These are phyloP conservation scores for Ataeniobius toweri DNA, from an alignment of 2,797 vertebrate species.

Conservation along the genomic window DNA sequence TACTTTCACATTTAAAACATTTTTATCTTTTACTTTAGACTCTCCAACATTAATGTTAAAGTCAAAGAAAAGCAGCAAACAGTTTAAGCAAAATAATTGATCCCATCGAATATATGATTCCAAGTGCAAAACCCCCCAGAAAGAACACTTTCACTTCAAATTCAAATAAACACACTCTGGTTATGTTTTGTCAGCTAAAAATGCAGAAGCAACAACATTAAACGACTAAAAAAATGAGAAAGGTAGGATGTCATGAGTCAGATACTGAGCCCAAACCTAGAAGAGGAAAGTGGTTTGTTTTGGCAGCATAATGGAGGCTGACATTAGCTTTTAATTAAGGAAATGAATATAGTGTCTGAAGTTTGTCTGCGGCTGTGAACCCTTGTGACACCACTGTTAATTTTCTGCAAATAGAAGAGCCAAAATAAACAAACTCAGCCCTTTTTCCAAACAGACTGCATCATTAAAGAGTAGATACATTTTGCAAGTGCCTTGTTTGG, in stretches of 20 bases:
- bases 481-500: conserved; percentile 12
- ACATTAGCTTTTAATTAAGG: conserved; percentile 47
- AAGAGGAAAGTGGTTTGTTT: conserved; percentile 40
- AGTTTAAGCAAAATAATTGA: background rate
- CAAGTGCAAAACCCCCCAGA: background rate
- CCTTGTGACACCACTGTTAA: conserved; percentile 22
- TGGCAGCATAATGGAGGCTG: conserved; percentile 39
- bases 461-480: conserved; percentile 5
- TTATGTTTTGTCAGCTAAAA: conserved; percentile 2
- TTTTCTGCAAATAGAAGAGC: conserved; percentile 23
- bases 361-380: conserved; percentile 24
- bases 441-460: background rate
- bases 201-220: background rate
- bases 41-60: conserved; percentile 39
- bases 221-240: conserved; percentile 30
- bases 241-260: conserved; percentile 39
- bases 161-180: conserved; percentile 16
- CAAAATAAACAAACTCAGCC: conserved; percentile 28
- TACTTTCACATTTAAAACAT: conserved; percentile 29
- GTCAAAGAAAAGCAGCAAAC: conserved; percentile 10
- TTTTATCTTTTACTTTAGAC: conserved; percentile 16
- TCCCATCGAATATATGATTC: background rate
- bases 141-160: background rate
- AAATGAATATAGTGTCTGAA: conserved; percentile 21
- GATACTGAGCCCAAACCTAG: conserved; percentile 27